Percentiles rank a stretch among this genome's conserved stretches.
These are phyloP conservation scores for Limnodromus scolopaceus DNA, from an alignment of 2,797 vertebrate species.

Conservation along the genomic window DNA sequence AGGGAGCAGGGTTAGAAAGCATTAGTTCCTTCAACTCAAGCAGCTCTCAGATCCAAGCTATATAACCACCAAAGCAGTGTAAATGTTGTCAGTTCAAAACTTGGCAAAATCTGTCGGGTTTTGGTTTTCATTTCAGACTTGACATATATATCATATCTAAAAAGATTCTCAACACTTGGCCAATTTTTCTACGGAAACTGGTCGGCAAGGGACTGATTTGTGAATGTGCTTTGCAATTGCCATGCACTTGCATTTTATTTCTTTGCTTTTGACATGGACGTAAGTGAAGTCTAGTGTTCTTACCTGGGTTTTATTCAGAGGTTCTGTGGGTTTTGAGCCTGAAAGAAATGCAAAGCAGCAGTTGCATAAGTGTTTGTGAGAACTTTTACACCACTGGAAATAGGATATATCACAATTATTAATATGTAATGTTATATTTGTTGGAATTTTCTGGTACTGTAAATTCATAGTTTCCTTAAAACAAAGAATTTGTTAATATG, in stretches of 20 bases:
- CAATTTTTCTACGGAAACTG: not conserved
- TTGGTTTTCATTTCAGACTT: not conserved
- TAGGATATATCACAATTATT: not conserved
- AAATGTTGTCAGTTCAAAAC: not conserved
- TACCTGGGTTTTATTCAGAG: not conserved
- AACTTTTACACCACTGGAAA: not conserved
- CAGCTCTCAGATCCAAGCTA: not conserved
- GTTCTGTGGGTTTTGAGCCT: not conserved
- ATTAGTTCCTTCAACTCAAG: not conserved
- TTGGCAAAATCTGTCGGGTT: not conserved
- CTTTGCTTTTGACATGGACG: not conserved
- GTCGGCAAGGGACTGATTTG: not conserved
- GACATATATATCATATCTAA: not conserved
- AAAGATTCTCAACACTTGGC: not conserved
- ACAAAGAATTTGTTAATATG: not conserved
- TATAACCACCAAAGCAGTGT: not conserved
- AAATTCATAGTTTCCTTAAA: not conserved
- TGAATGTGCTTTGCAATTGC: not conserved
- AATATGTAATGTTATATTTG: accelerated
- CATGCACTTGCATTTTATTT: not conserved
- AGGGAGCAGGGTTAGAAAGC: not conserved
- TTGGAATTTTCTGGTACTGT: not conserved
- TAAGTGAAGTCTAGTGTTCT: not conserved
- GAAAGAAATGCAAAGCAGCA: not conserved
- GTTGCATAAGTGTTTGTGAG: not conserved